These are phyloP conservation scores for Brachyhypopomus gauderio DNA, from an alignment of 2,113 vertebrate species.

Conservation along the genomic window DNA sequence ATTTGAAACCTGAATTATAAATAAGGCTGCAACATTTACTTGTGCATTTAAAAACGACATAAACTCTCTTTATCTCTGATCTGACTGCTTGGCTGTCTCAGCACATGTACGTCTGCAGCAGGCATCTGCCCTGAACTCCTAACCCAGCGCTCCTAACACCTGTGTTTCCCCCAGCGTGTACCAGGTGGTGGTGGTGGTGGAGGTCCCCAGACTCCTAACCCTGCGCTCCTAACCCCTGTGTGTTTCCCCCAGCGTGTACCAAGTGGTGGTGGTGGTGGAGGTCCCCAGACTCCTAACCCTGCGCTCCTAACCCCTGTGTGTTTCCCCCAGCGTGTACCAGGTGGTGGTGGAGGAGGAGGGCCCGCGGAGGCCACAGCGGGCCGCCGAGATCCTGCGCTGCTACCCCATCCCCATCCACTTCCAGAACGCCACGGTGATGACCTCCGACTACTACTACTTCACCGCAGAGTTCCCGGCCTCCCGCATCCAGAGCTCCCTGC, in stretches of 20 bases:
- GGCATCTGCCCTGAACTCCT: too few relatives aligned
- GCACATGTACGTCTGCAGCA: too few relatives aligned
- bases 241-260: conserved; percentile 85
- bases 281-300: conserved; percentile 91
- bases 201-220: conserved; percentile 92
- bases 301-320: conserved; percentile 81
- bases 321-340: conserved; percentile 87
- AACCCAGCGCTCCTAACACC: too few relatives aligned
- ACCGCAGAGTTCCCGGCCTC: conserved; percentile 87
- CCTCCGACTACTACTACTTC: conserved; percentile 94
- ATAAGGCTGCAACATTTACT: too few relatives aligned
- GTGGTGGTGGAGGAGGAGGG: conserved; percentile 95
- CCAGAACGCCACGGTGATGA: conserved; percentile 85
- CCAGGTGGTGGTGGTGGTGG: conserved; percentile 95
- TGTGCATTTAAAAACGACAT: too few relatives aligned
- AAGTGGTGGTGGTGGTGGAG: conserved; percentile 95
- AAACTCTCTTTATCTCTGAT: too few relatives aligned
- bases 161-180: conserved; percentile 79
- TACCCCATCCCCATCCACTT: conserved; percentile 93
- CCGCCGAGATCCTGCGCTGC: conserved; percentile 90
- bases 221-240: conserved; percentile 83
- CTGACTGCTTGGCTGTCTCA: too few relatives aligned
- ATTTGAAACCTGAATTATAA: too few relatives aligned
- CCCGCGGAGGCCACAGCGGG: conserved; percentile 84
- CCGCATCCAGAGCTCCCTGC: conserved; percentile 75